Evolutionary conservation across 2,113 vertebrate species (phyloP).

Genomic region (Myotis brandtii): DNA sequence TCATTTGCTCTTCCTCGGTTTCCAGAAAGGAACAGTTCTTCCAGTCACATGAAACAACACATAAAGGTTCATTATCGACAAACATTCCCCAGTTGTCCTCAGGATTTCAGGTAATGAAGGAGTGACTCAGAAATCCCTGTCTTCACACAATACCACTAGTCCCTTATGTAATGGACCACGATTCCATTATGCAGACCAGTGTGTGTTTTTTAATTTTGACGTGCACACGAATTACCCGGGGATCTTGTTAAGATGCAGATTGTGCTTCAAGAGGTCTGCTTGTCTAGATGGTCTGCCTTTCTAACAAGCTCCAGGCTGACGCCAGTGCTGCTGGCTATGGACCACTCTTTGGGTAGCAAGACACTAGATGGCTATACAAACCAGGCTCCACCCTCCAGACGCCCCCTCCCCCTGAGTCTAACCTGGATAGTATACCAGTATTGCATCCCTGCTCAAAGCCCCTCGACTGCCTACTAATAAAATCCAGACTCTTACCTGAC

Average conservation of each 20-base stretch:
- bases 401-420: background rate
- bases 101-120: background rate
- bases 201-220: background rate
- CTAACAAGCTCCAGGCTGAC: background rate
- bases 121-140: background rate
- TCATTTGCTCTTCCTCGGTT: background rate
- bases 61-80: background rate
- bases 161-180: background rate
- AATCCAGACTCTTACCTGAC: background rate
- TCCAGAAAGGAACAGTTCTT: background rate
- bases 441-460: background rate
- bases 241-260: background rate
- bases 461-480: background rate
- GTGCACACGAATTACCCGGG: background rate
- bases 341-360: background rate
- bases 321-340: rapidly evolving
- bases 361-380: background rate
- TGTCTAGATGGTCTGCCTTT: background rate
- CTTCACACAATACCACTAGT: background rate
- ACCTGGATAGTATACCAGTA: background rate
- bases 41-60: background rate
- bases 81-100: background rate
- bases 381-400: background rate
- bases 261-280: background rate
- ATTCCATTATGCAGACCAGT: background rate